These are phyloP conservation scores for Micoletzkya japonica DNA, from an alignment of 2,888 invertebrate genomes.

Conservation along the genomic window DNA sequence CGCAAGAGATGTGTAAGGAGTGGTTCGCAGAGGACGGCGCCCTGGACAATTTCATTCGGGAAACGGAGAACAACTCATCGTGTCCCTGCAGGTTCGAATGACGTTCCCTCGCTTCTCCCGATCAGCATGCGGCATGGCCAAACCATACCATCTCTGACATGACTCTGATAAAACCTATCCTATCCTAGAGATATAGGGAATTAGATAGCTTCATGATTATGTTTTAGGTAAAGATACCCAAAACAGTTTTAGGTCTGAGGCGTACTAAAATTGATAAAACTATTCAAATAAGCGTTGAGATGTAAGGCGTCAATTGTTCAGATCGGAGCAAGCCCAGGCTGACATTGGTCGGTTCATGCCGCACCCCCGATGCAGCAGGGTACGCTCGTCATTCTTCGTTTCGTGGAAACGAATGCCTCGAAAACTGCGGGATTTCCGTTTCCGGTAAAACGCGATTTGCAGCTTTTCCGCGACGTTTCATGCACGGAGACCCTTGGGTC, in stretches of 20 bases:
- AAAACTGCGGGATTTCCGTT: background rate
- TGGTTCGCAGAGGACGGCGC: slow-evolving; percentile 54
- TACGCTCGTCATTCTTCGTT: background rate
- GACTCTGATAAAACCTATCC: too few relatives aligned
- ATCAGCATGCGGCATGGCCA: too few relatives aligned
- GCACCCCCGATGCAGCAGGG: slow-evolving; percentile 52
- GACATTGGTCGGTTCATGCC: slow-evolving; percentile 93
- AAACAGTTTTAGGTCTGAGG: too few relatives aligned
- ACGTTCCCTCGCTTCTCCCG: too few relatives aligned
- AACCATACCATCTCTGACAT: too few relatives aligned
- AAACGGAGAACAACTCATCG: slow-evolving; percentile 55
- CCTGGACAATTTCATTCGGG: slow-evolving; percentile 53
- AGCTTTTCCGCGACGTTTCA: slow-evolving; percentile 56
- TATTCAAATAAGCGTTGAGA: too few relatives aligned
- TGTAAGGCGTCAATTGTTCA: too few relatives aligned
- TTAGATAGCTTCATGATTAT: too few relatives aligned
- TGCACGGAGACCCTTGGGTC: slow-evolving; percentile 87
- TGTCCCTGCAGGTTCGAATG: slow-evolving; percentile 76
- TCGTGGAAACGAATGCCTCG: background rate
- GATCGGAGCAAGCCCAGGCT: slow-evolving; percentile 80
- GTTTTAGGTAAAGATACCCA: too few relatives aligned
- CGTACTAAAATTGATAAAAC: too few relatives aligned
- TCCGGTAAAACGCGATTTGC: background rate
- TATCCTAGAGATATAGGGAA: too few relatives aligned
- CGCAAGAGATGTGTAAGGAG: slow-evolving; percentile 50